phyloP scores from a whole-genome alignment of 2,888 invertebrate species.

The Noctua fimbriata region DNA sequence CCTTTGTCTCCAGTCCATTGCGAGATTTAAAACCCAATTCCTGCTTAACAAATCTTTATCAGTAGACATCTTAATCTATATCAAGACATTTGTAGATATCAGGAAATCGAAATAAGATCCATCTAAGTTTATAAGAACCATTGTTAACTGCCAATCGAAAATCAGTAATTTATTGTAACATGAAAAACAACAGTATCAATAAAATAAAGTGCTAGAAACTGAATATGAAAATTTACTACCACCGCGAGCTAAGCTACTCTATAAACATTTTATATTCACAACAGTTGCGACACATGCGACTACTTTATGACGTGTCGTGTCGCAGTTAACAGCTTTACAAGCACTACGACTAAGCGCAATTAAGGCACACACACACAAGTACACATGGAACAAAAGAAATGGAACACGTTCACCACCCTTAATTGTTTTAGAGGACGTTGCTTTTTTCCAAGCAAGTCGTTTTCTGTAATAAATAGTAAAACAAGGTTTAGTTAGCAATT shows the following conservation, averaged over 20 bases:
- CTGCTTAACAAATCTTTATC: not conserved
- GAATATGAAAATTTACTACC: constrained; percentile 22
- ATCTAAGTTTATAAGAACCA: not conserved
- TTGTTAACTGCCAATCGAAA: not conserved
- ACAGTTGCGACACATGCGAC: constrained; percentile 19
- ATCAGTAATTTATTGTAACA: not conserved
- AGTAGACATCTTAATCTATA: not conserved
- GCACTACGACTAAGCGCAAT: constrained; percentile 40
- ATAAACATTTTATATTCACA: constrained; percentile 21
- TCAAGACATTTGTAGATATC: not conserved
- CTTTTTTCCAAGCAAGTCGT: constrained; percentile 29
- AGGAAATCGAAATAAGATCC: not conserved
- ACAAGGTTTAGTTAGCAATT: constrained; percentile 28
- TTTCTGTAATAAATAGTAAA: constrained; percentile 25
- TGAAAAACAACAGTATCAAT: not conserved
- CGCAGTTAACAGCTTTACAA: constrained; percentile 34
- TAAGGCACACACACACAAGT: constrained; percentile 7
- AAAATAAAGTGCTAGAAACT: not conserved
- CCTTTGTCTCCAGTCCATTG: too few species aligned
- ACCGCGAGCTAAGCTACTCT: not conserved
- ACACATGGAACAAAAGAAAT: constrained; percentile 22
- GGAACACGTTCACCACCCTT: constrained; percentile 38
- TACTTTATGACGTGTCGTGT: constrained; percentile 30
- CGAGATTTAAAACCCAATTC: not conserved
- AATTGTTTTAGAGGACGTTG: constrained; percentile 53